phyloP scores from a whole-genome alignment of 1,140 invertebrate genomes.

The Centruroides sculpturatus region DNA sequence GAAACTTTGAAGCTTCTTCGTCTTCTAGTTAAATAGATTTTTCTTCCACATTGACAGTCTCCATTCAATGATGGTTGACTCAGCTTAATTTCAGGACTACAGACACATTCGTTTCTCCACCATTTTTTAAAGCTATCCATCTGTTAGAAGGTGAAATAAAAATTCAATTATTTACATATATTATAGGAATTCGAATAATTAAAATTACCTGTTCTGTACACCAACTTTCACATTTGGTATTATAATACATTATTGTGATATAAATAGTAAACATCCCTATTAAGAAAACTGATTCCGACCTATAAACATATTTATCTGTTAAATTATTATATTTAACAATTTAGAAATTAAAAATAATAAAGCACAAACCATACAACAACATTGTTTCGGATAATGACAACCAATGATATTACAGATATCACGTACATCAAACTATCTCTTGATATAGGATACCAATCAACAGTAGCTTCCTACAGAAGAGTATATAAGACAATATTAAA shows the following conservation, averaged over 20 bases:
- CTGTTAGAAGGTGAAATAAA: background rate
- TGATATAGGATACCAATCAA: conserved; percentile 86
- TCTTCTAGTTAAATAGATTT: too few relatives aligned
- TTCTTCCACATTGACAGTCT: too few relatives aligned
- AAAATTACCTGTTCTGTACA: conserved; percentile 11
- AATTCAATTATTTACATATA: background rate
- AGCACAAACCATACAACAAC: conserved; percentile 53
- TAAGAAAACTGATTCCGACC: conserved; percentile 10
- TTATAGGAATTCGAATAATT: background rate
- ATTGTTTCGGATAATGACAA: conserved; percentile 74
- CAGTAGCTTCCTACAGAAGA: conserved; percentile 22
- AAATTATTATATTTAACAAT: background rate
- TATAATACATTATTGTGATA: conserved; percentile 14
- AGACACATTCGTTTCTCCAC: conserved; percentile 4
- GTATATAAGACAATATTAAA: too few relatives aligned
- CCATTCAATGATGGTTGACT: too few relatives aligned
- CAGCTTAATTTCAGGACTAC: too few relatives aligned
- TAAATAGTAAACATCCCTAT: conserved; percentile 11
- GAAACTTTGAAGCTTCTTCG: too few relatives aligned
- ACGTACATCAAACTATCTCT: conserved; percentile 79
- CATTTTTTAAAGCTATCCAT: conserved; percentile 4
- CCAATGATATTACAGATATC: conserved; percentile 70
- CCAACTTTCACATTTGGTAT: conserved; percentile 10
- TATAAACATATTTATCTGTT: background rate
- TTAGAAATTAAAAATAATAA: background rate